phyloP scores from a whole-genome alignment of 2,888 invertebrate species.

The Pterostichus niger region DNA sequence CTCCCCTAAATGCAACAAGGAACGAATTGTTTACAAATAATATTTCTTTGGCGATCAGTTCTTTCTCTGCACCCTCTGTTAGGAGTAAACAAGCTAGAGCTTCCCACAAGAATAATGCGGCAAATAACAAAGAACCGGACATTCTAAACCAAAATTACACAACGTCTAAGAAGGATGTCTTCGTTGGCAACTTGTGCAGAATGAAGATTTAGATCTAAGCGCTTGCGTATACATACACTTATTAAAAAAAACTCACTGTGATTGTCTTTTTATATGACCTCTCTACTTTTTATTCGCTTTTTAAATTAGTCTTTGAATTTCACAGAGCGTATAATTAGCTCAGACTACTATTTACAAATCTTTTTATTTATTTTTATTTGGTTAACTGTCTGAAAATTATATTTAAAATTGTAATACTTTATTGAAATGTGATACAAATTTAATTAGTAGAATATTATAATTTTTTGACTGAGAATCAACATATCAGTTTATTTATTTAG shows the following conservation, averaged over 20 bases:
- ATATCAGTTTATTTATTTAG: no score
- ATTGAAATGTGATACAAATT: no score
- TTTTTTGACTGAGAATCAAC: no score
- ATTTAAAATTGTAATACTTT: background rate
- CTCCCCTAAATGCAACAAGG: constrained; percentile 57
- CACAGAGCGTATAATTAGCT: no score
- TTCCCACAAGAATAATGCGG: constrained; percentile 53
- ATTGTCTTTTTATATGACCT: constrained; percentile 41
- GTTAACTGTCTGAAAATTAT: background rate
- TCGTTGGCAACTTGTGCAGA: no score
- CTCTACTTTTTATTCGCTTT: constrained; percentile 34
- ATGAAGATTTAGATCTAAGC: constrained; percentile 3
- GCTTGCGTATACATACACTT: constrained; percentile 50
- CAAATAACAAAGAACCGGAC: constrained; percentile 62
- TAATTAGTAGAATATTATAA: no score
- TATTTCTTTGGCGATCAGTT: constrained; percentile 62
- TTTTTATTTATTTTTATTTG: constrained; percentile 25
- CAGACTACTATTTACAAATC: no score
- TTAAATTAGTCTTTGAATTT: constrained; percentile 26
- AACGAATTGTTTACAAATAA: constrained; percentile 65
- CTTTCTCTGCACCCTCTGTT: constrained; percentile 37
- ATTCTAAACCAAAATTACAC: constrained; percentile 63
- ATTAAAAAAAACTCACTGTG: constrained; percentile 43
- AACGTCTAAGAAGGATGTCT: constrained; percentile 37
- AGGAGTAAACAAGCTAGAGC: constrained; percentile 61